Evolutionary conservation across 2,888 invertebrate genomes (phyloP), one percentile per base, ranked within the genome.

Genomic region (Temnothorax ravouxi): DNA sequence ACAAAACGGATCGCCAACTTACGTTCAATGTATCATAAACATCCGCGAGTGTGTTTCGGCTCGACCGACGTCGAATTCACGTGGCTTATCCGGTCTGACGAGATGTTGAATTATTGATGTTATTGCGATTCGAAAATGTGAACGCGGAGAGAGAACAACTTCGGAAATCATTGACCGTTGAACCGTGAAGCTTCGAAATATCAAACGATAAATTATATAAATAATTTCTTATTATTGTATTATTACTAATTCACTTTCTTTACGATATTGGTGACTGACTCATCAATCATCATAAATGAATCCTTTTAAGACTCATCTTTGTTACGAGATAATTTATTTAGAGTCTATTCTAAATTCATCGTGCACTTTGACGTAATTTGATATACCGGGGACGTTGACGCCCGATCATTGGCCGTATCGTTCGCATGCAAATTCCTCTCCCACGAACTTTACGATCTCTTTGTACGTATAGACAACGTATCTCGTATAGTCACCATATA

Each of bases 391-490:
- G 34, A 80, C 18, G 47, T 71, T 25, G 71, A 79, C 38, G 21
- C 18, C 59, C 71, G 59, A 56, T 79, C 71, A 13, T 21, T 29
- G 21, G 56, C 41, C 44, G 56, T 79, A 21, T 71, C 79, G 25
- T 80, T 71, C 47, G 47, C 47, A 50, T 80, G 38, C 47, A 80
- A 71, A 80, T 80, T 80, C 47, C 38, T 59, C 72, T 80, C 79
- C 59, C 71, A 80, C 47, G 79, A 34, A 59, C 47, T 34, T 38
- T 18, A 25, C 59, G 56, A 69, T 79, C 29, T 56, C 69, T 34
- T 47, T 11, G 15, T 76, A 25, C 6, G 25, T 47, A n/a, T 8
- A 72, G 74, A 21, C 47, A 62, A 15, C 75, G 38, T 62, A 9
- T 47, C 44, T 69, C 41, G 9, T 62, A n/a, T n/a, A 4, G 9